Conservation (phyloP, 2,888 invertebrate species). For the Fragum sueziense region DNA sequence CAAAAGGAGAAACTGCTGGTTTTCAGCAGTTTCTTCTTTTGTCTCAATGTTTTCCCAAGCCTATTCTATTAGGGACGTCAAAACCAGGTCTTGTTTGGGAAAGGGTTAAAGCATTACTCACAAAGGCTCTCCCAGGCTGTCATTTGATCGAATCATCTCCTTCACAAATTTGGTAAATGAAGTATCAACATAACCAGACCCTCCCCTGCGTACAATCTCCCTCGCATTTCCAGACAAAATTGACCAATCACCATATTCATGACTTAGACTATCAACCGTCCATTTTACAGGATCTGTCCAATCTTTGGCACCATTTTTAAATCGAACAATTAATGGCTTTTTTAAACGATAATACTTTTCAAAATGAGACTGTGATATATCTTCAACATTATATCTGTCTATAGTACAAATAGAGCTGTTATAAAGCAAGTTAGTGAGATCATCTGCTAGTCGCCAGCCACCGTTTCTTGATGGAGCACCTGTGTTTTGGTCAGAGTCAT, state of each 20-base stretch:
- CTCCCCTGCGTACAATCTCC: constrained; percentile 76
- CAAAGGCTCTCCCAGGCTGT: constrained; percentile 65
- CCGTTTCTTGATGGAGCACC: constrained; percentile 25
- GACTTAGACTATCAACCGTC: constrained; percentile 66
- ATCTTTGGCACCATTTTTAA: constrained; percentile 71
- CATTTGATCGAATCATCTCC: constrained; percentile 59
- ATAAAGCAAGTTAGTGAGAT: constrained; percentile 52
- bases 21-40: no score
- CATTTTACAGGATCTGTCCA: constrained; percentile 74
- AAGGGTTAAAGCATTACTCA: constrained; percentile 53
- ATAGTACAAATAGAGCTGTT: constrained; percentile 67
- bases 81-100: neutral
- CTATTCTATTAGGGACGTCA: no score
- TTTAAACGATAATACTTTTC: constrained; percentile 70
- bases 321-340: constrained; percentile 74
- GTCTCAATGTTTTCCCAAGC: no score
- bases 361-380: constrained; percentile 67
- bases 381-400: constrained; percentile 62
- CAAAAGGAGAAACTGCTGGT: no score
- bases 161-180: constrained; percentile 71
- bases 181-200: constrained; percentile 69
- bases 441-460: constrained; percentile 69
- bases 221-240: constrained; percentile 71
- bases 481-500: neutral
- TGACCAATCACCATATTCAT: constrained; percentile 72